Evolutionary conservation across 2,888 invertebrate species (phyloP).

Genomic region (Steromphala cineraria): DNA sequence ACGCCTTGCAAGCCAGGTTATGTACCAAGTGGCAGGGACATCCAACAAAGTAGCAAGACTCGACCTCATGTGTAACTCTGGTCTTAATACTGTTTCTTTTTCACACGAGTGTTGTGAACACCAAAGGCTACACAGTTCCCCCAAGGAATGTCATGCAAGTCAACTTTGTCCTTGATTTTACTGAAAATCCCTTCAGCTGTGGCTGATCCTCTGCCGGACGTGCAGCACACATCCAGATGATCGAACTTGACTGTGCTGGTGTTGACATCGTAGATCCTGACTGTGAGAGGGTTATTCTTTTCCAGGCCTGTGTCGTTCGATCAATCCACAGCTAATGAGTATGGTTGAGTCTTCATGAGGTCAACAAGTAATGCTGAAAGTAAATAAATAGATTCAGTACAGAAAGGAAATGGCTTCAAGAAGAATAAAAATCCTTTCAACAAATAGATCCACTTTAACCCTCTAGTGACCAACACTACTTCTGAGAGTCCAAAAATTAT

Average conservation of each 20-base stretch:
- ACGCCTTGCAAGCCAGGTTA: no score
- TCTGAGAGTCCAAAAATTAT: no score
- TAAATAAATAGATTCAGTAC: background rate
- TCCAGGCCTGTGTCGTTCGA: constrained; percentile 28
- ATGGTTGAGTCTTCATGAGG: constrained; percentile 28
- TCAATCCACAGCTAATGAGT: constrained; percentile 22
- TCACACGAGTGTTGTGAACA: constrained; percentile 19
- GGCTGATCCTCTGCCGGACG: background rate
- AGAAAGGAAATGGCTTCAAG: no score
- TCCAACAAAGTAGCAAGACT: background rate
- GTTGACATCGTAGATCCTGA: constrained; percentile 32
- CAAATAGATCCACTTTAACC: no score
- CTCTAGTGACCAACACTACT: no score
- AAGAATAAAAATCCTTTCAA: no score
- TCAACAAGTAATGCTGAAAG: constrained; percentile 1
- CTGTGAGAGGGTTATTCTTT: constrained; percentile 33
- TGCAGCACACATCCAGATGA: constrained; percentile 23
- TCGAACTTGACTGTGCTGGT: constrained; percentile 7
- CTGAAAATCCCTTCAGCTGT: background rate
- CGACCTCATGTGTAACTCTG: background rate
- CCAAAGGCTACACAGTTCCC: constrained; percentile 25
- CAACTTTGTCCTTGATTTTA: constrained; percentile 10
- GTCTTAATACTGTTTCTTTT: constrained; percentile 13
- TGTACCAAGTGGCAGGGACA: no score
- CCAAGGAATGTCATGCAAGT: constrained; percentile 3